Base-by-base conservation (phyloP, 2,888 invertebrate species). In the Aleiodes alternator region DNA sequence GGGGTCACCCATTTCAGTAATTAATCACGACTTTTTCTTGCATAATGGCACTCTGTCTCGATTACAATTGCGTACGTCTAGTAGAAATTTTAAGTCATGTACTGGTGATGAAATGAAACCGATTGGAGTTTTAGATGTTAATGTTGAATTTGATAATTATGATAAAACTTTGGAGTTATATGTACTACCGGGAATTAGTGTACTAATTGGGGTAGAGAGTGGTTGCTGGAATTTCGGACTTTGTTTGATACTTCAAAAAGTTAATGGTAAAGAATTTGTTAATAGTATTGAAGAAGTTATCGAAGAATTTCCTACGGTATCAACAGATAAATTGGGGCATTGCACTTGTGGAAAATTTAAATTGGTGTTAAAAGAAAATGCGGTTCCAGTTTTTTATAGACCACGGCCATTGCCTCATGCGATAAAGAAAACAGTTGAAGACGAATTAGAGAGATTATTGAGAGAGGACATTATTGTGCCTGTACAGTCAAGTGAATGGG, bases 401-500 rank as follows among this genome's bases (percentile, higher is more conserved):
- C 6, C 43, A 43, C 43, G 8, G 72, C 72, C 80, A 68, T 72
- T 80, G 1, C 80, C 82, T 2, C 81, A 78, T 69, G 74, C 76
- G 16, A 66, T 81, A 66, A 23, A 68, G n/a, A 29, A 55, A 34
- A 76, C 69, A 69, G 73, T 80, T n/a, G 80, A 81, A 69, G 56
- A 34, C 29, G 77, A 82, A 78, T 57, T 81, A 31, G 57, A 78
- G 61, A 53, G 75, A 38, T 75, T 80, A 57, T 59, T 71, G n/a
- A 75, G 79, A 43, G 31, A 75, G 77, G 77, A 76, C 76, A 79
- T 79, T 14, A 72, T 81, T 1, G 81, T 82, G 50, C 31, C 61
- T 29, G 38, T 38, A 12, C 14, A 61, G 16, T 50, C 51, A 51
- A 11, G 38, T 12, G 64, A 73, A 9, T 53, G 70, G 75, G 75